Conservation (phyloP, 2,888 invertebrate genomes). For the Caenorhabditis uteleia region DNA sequence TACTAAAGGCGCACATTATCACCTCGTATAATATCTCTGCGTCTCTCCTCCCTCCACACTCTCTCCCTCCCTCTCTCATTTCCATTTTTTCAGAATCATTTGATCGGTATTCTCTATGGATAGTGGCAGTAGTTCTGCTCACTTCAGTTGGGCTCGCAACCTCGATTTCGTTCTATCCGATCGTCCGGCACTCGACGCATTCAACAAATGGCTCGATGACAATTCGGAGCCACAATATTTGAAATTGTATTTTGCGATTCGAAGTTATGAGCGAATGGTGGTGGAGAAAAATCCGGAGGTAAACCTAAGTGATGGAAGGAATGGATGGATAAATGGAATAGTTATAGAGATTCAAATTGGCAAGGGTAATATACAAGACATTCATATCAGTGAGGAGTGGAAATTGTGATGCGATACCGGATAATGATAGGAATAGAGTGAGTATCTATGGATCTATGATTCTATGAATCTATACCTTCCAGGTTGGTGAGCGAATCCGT, state of each 20-base stretch:
- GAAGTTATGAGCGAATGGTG: slow-evolving; percentile 57
- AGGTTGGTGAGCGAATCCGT: slow-evolving; percentile 36
- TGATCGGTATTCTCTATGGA: slow-evolving; percentile 3
- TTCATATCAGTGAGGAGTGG: slow-evolving; percentile 51
- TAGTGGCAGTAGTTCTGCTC: slow-evolving; percentile 1
- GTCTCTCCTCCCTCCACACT: too few relatives aligned
- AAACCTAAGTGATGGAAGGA: neutral
- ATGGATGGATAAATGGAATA: neutral
- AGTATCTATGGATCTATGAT: slow-evolving; percentile 7
- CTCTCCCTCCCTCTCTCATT: too few relatives aligned
- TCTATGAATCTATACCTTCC: neutral
- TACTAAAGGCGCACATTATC: too few relatives aligned
- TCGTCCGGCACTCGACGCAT: slow-evolving; percentile 47
- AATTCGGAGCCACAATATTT: slow-evolving; percentile 49
- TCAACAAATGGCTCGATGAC: slow-evolving; percentile 45
- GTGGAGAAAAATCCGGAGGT: slow-evolving; percentile 43
- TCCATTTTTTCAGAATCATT: neutral
- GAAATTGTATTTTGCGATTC: slow-evolving; percentile 59
- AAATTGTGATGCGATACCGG: slow-evolving; percentile 49
- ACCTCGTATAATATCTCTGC: too few relatives aligned
- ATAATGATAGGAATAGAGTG: slow-evolving; percentile 40
- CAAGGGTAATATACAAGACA: slow-evolving; percentile 52
- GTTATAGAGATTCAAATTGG: slow-evolving; percentile 47
- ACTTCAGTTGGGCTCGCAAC: slow-evolving; percentile 47
- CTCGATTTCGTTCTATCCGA: slow-evolving; percentile 58